Evolutionary conservation across 2,797 vertebrate genomes (phyloP).

Genomic region (Paratrypauchen microcephalus): DNA sequence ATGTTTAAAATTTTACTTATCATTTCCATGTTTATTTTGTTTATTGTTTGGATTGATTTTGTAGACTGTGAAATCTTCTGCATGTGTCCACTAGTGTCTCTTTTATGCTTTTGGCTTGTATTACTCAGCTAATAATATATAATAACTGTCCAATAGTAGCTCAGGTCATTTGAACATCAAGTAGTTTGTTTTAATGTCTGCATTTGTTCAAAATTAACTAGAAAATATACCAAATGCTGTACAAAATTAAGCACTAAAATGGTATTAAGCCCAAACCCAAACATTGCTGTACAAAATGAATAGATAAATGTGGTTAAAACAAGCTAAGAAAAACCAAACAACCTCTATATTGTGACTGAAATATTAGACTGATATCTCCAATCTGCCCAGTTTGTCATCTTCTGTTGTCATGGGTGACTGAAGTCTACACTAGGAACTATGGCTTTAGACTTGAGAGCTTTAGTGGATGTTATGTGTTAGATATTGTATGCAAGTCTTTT

Average conservation of each 20-base stretch:
- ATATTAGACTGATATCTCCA: not conserved
- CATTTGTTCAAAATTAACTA: not conserved
- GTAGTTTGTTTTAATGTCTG: not conserved
- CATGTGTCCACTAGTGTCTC: conserved; percentile 22
- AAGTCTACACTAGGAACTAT: not conserved
- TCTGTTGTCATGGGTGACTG: not conserved
- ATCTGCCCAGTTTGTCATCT: not conserved
- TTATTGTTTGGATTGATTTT: conserved; percentile 37
- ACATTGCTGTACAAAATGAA: not conserved
- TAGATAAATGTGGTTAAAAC: not conserved
- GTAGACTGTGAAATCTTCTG: conserved; percentile 58
- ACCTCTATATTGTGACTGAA: not conserved
- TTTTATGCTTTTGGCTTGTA: conserved; percentile 16
- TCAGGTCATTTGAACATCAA: not conserved
- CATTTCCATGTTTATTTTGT: not conserved
- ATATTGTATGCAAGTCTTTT: not conserved
- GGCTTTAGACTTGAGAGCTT: not conserved
- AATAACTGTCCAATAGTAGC: not conserved
- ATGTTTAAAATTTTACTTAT: conserved; percentile 35
- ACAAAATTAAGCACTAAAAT: not conserved
- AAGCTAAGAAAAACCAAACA: not conserved
- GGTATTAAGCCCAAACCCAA: not conserved
- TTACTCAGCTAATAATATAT: conserved; percentile 22
- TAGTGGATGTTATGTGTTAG: not conserved
- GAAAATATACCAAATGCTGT: not conserved